These are phyloP conservation scores for Aleiodes alternator DNA, from an alignment of 2,888 invertebrate genomes.

Conservation along the genomic window DNA sequence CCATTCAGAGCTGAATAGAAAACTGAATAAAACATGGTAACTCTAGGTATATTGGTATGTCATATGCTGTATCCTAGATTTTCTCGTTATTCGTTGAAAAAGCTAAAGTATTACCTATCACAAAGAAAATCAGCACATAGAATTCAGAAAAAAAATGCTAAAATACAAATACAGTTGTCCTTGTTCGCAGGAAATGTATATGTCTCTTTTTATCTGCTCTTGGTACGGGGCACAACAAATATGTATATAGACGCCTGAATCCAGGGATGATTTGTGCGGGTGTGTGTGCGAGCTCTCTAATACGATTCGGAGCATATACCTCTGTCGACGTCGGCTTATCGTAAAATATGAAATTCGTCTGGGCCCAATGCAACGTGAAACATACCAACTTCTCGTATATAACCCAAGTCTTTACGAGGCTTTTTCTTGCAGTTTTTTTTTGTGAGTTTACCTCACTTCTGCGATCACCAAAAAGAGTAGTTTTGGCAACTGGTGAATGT, in stretches of 20 bases:
- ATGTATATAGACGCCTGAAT: slow-evolving; percentile 34
- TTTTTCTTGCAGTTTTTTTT: neutral
- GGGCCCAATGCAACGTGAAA: slow-evolving; percentile 39
- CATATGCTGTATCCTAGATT: slow-evolving; percentile 26
- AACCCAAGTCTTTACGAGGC: slow-evolving; percentile 15
- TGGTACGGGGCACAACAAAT: slow-evolving; percentile 1
- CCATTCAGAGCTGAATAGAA: neutral
- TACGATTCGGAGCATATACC: slow-evolving; percentile 16
- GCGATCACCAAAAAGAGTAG: neutral
- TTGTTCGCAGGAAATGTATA: slow-evolving; percentile 16
- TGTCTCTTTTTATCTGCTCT: too few species aligned
- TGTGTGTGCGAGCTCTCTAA: slow-evolving; percentile 13
- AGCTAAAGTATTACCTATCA: slow-evolving; percentile 25
- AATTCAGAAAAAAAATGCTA: slow-evolving; percentile 24
- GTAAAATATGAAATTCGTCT: slow-evolving; percentile 44
- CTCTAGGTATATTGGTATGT: slow-evolving; percentile 6
- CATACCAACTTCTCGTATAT: slow-evolving; percentile 33
- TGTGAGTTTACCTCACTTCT: neutral
- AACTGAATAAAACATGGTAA: slow-evolving; percentile 9
- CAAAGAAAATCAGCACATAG: slow-evolving; percentile 15
- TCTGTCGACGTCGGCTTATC: slow-evolving; percentile 35
- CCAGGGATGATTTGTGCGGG: slow-evolving; percentile 14
- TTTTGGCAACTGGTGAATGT: too few species aligned
- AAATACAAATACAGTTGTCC: slow-evolving; percentile 21
- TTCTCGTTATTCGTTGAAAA: slow-evolving; percentile 30